Percentiles rank a stretch among this genome's conserved stretches.
Evolutionary conservation across 2,113 vertebrate species (phyloP).

Genomic region (Forbesichthys papilliferus): DNA sequence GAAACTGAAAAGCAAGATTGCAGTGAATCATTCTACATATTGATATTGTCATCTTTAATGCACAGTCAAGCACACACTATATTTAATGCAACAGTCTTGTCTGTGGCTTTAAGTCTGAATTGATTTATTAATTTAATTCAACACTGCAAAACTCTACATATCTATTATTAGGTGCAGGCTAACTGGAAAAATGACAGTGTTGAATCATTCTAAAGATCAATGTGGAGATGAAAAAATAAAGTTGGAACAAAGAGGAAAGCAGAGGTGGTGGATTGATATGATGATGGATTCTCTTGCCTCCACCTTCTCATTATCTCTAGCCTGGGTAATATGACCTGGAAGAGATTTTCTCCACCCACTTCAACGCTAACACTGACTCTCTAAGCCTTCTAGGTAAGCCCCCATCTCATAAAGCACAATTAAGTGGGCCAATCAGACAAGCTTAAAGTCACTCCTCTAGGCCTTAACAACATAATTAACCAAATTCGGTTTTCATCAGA

Average conservation of each 20-base stretch:
- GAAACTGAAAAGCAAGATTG: no score
- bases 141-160: slow-evolving; percentile 5
- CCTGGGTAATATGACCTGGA: slow-evolving; percentile 74
- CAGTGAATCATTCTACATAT: no score
- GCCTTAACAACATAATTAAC: slow-evolving; percentile 78
- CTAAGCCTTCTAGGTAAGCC: slow-evolving; percentile 68
- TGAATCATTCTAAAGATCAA: slow-evolving; percentile 49
- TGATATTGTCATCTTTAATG: no score
- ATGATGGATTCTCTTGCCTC: slow-evolving; percentile 73
- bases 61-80: no score
- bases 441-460: slow-evolving; percentile 77
- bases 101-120: neutral
- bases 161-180: neutral
- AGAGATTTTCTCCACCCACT: slow-evolving; percentile 75
- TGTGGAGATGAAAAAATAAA: slow-evolving; percentile 52
- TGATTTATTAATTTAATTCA: slow-evolving; percentile 3
- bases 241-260: slow-evolving; percentile 48
- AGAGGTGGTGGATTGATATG: slow-evolving; percentile 70
- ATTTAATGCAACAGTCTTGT: no score
- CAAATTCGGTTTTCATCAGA: slow-evolving; percentile 78
- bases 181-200: slow-evolving; percentile 34
- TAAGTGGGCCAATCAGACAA: slow-evolving; percentile 81
- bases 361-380: slow-evolving; percentile 67
- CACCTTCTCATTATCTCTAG: slow-evolving; percentile 79
- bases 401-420: slow-evolving; percentile 78